Percentiles rank a stretch among this genome's conserved stretches.
Conservation (phyloP, 2,888 invertebrate genomes). For the Empis livida region DNA sequence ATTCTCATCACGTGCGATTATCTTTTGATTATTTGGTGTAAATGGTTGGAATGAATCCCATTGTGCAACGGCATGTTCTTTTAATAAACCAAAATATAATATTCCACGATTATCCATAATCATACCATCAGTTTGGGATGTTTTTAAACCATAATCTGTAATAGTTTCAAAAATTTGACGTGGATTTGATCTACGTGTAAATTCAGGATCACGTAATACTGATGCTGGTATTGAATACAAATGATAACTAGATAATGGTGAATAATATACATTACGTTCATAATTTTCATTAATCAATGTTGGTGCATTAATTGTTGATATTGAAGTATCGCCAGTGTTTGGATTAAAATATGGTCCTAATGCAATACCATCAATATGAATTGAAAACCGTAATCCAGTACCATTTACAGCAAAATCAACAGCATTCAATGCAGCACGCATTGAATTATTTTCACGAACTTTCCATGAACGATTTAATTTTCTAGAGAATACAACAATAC, state of each 20-base stretch:
- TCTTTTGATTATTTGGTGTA: slow-evolving; percentile 42
- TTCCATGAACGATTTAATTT: slow-evolving; percentile 56
- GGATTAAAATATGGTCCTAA: slow-evolving; percentile 46
- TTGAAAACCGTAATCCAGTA: slow-evolving; percentile 42
- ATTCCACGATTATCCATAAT: slow-evolving; percentile 56
- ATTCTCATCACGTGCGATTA: slow-evolving; percentile 51
- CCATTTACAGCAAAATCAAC: slow-evolving; percentile 47
- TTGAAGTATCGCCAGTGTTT: slow-evolving; percentile 18
- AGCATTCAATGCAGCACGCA: slow-evolving; percentile 47
- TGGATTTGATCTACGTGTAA: slow-evolving; percentile 27
- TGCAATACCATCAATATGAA: slow-evolving; percentile 58
- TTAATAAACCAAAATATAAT: slow-evolving; percentile 56
- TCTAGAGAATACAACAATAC: slow-evolving; percentile 56
- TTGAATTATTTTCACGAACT: slow-evolving; percentile 48
- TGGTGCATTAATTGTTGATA: slow-evolving; percentile 13
- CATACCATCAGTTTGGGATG: slow-evolving; percentile 62
- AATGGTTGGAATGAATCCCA: slow-evolving; percentile 53
- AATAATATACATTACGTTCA: slow-evolving; percentile 46
- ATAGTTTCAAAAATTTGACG: slow-evolving; percentile 34
- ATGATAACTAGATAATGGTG: slow-evolving; percentile 53
- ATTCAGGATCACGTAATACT: slow-evolving; percentile 43
- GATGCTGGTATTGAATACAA: slow-evolving; percentile 52
- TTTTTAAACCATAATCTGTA: slow-evolving; percentile 46
- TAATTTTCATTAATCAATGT: slow-evolving; percentile 17
- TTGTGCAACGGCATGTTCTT: slow-evolving; percentile 53